Conservation (phyloP, 2,797 vertebrate genomes). For the Melanotaenia maccullochi region DNA sequence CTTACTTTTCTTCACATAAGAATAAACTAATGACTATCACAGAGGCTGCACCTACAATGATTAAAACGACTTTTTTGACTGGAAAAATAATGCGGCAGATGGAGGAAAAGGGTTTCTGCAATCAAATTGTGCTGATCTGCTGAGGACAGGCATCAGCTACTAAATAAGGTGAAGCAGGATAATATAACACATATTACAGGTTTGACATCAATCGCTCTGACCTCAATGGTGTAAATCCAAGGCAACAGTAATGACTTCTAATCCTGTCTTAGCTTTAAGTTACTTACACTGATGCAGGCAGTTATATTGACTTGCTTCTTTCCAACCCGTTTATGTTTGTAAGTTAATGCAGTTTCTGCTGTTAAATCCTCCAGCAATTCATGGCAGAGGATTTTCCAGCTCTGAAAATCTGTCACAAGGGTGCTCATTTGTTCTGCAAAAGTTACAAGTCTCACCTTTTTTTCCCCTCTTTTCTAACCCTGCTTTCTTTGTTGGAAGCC, state of each 20-base stretch:
- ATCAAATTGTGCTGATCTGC: conserved; percentile 35
- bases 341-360: background rate
- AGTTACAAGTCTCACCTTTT: background rate
- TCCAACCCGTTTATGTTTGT: background rate
- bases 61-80: conserved; percentile 32
- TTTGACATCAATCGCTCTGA: conserved; percentile 45
- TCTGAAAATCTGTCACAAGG: conserved; percentile 10
- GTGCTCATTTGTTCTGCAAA: conserved; percentile 7
- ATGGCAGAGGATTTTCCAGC: background rate
- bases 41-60: background rate
- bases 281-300: background rate
- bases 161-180: conserved; percentile 29
- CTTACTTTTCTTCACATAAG: conserved; percentile 12
- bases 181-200: conserved; percentile 39
- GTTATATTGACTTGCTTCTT: background rate
- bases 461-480: background rate
- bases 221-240: conserved; percentile 36
- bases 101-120: conserved; percentile 19
- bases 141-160: conserved; percentile 23
- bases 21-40: conserved; percentile 19
- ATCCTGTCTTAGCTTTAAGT: conserved; percentile 29
- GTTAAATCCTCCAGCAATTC: background rate
- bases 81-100: conserved; percentile 25
- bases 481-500: conserved; percentile 3
- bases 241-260: conserved; percentile 40